A percentile compares a stretch with the other conserved stretches of the same genome.
Conservation (phyloP, 2,888 invertebrate species). For the Notodonta dromedarius region DNA sequence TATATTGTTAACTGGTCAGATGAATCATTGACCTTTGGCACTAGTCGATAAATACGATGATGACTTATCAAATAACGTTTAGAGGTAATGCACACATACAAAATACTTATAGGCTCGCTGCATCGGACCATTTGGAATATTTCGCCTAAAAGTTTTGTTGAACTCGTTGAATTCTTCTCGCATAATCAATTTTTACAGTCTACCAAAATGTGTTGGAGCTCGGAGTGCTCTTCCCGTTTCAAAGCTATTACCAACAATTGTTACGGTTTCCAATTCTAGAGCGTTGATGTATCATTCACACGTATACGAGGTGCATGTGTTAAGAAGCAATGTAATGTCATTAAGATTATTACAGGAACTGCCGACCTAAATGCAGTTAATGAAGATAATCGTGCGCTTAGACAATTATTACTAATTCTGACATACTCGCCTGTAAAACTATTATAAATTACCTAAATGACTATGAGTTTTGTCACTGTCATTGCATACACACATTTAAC, state of each 20-base stretch:
- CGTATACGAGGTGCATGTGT: slow-evolving; percentile 12
- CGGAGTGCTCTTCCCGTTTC: slow-evolving; percentile 12
- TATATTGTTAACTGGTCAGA: slow-evolving; percentile 8
- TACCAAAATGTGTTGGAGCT: slow-evolving; percentile 9
- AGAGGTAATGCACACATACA: neutral
- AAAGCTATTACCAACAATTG: slow-evolving; percentile 14
- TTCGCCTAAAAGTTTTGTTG: slow-evolving; percentile 2
- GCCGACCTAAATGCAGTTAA: slow-evolving; percentile 47
- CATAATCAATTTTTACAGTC: slow-evolving; percentile 19
- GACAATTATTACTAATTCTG: slow-evolving; percentile 43
- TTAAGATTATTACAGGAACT: slow-evolving; percentile 41
- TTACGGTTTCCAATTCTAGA: slow-evolving; percentile 10
- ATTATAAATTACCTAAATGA: slow-evolving; percentile 33
- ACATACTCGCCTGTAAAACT: slow-evolving; percentile 43
- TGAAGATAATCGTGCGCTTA: slow-evolving; percentile 48
- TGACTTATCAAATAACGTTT: neutral
- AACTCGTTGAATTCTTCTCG: slow-evolving; percentile 10
- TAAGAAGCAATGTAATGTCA: slow-evolving; percentile 26
- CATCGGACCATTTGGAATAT: neutral
- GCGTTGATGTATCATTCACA: slow-evolving; percentile 38
- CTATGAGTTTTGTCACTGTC: slow-evolving; percentile 4
- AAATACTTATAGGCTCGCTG: neutral
- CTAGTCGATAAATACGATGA: neutral
- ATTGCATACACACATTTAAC: too few relatives aligned
- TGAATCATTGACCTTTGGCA: slow-evolving; percentile 11